Evolutionary conservation across 35 echinoderm and acorn worm species (phyloP).

Genomic region (Acanthaster planci): DNA sequence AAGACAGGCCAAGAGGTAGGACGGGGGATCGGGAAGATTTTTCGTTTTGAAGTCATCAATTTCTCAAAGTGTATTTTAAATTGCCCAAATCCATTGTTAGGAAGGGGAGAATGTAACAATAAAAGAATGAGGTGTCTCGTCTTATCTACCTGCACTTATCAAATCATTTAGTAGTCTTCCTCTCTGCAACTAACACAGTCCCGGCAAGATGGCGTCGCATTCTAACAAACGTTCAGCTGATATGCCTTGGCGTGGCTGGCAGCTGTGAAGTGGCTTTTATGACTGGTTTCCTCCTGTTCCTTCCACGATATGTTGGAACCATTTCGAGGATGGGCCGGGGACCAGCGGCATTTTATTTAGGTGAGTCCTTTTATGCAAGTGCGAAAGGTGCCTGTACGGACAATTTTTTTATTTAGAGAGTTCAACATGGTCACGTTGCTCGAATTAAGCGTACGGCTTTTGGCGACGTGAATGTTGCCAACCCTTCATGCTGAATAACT

Average conservation of each 20-base stretch:
- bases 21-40: no score
- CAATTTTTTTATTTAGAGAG: not conserved
- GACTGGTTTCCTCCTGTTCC: conserved; percentile 52
- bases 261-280: conserved; percentile 57
- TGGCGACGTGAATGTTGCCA: no score
- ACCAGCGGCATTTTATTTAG: conserved; percentile 39
- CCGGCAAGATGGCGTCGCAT: conserved; percentile 2
- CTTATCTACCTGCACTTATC: no score
- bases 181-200: not conserved
- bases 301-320: conserved; percentile 38
- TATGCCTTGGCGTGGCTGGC: conserved; percentile 9
- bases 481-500: no score
- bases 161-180: no score
- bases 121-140: no score
- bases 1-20: not conserved
- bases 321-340: conserved; percentile 36
- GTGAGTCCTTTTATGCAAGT: conserved; percentile 4
- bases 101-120: no score
- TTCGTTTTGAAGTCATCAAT: no score
- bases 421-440: not conserved
- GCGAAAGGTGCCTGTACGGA: not conserved
- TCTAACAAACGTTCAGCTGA: not conserved
- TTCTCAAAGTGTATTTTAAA: no score
- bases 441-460: not conserved
- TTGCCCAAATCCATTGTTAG: no score